These are phyloP conservation scores for Morpho deidamia DNA, from an alignment of 2,888 invertebrate genomes.

Conservation along the genomic window DNA sequence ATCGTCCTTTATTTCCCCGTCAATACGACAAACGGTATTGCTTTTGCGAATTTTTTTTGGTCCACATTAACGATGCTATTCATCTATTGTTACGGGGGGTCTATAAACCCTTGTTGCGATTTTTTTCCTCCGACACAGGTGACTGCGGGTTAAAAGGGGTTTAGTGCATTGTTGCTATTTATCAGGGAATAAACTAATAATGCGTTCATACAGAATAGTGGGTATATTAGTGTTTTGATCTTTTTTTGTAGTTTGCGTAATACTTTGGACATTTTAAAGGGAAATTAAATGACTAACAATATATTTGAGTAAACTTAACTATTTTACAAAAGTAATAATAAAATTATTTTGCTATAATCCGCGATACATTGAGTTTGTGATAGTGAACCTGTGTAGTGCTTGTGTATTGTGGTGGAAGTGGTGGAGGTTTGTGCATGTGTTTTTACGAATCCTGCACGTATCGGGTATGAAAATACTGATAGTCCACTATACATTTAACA, in stretches of 20 bases:
- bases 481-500: too few relatives aligned
- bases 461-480: too few relatives aligned
- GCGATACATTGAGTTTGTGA: too few relatives aligned
- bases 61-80: conserved; percentile 32
- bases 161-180: conserved; percentile 21
- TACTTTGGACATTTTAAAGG: background rate
- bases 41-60: conserved; percentile 54
- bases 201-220: conserved; percentile 6
- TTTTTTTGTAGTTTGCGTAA: conserved; percentile 7
- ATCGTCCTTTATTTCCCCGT: conserved; percentile 46
- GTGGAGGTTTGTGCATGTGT: too few relatives aligned
- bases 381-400: too few relatives aligned
- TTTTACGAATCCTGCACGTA: too few relatives aligned
- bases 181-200: conserved; percentile 23
- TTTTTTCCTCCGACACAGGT: conserved; percentile 54
- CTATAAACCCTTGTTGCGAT: conserved; percentile 42
- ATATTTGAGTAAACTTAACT: too few relatives aligned
- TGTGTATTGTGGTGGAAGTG: too few relatives aligned
- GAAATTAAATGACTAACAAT: too few relatives aligned
- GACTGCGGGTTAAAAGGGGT: conserved; percentile 44
- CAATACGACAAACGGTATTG: conserved; percentile 48
- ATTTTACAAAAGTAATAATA: too few relatives aligned
- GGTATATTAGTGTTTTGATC: conserved; percentile 8
- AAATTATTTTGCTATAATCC: too few relatives aligned
- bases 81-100: conserved; percentile 58